Conservation (phyloP, 2,113 vertebrate species). For the Martes martes region DNA sequence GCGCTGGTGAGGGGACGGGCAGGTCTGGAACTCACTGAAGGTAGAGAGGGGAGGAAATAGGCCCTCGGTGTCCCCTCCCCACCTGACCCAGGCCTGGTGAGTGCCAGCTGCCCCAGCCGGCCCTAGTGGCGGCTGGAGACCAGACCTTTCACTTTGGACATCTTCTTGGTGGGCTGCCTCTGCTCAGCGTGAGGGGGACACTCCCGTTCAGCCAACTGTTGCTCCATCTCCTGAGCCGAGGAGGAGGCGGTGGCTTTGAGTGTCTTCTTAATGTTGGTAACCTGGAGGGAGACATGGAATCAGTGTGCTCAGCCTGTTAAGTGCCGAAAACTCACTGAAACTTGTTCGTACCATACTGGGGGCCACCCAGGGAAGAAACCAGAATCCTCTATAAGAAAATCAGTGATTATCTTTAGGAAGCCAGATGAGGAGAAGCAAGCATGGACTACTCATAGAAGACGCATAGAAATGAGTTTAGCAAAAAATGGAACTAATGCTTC, state of each 20-base stretch:
- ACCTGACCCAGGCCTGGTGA: constrained; percentile 68
- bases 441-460: not conserved
- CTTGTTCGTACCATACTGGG: not conserved
- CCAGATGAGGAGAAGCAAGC: not conserved
- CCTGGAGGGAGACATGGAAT: constrained; percentile 77
- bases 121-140: constrained; percentile 89
- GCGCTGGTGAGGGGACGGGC: constrained; percentile 69
- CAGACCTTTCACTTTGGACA: constrained; percentile 91
- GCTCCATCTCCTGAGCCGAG: constrained; percentile 85
- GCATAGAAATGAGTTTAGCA: not conserved
- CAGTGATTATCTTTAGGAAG: not conserved
- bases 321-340: not conserved
- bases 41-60: constrained; percentile 59
- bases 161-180: constrained; percentile 88
- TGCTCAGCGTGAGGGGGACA: constrained; percentile 84
- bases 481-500: not conserved
- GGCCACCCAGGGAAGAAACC: not conserved
- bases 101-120: constrained; percentile 75
- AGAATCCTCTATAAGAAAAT: not conserved
- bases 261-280: constrained; percentile 88
- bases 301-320: not conserved
- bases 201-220: constrained; percentile 85
- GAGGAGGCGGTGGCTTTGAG: constrained; percentile 84
- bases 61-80: constrained; percentile 70
- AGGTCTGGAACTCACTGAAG: constrained; percentile 82